Percentiles rank a stretch among this genome's conserved stretches.
Evolutionary conservation across 2,888 invertebrate species (phyloP).

Genomic region (Chymomyza caudatula): DNA sequence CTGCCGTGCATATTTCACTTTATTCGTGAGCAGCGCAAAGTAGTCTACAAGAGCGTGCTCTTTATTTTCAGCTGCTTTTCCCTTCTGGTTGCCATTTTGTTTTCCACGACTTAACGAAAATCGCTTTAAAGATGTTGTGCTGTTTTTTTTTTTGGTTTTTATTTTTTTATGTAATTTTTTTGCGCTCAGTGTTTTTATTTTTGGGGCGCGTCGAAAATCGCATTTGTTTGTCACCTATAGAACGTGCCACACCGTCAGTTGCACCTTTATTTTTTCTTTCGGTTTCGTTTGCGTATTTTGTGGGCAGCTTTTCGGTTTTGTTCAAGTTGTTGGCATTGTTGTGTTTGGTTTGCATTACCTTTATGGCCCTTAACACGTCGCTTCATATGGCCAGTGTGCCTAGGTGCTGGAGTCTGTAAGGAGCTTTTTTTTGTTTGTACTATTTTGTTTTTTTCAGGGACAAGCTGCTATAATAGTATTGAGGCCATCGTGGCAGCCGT

Average conservation of each 20-base stretch:
- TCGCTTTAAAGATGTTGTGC: background rate
- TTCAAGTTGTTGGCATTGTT: background rate
- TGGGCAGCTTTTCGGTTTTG: constrained; percentile 12
- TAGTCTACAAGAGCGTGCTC: too few relatives aligned
- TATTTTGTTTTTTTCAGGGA: background rate
- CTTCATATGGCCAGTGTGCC: constrained; percentile 37
- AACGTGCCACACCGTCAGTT: constrained; percentile 20
- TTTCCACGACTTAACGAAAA: background rate
- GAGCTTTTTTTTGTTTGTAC: constrained; percentile 23
- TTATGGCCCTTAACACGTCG: constrained; percentile 58
- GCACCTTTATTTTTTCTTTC: constrained; percentile 15
- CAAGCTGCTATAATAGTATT: background rate
- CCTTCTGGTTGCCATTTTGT: background rate
- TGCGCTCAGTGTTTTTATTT: constrained; percentile 2
- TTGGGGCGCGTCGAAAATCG: constrained; percentile 6
- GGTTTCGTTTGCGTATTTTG: constrained; percentile 9
- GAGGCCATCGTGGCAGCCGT: background rate
- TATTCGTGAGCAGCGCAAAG: background rate
- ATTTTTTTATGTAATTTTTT: background rate
- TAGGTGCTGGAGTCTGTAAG: constrained; percentile 18
- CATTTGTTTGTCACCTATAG: constrained; percentile 24
- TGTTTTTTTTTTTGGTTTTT: background rate
- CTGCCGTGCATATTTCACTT: background rate
- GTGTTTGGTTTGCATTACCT: constrained; percentile 61
- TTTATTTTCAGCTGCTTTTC: background rate